Evolutionary conservation across 2,888 invertebrate species (phyloP).

Genomic region (Parascotia fuliginaria): DNA sequence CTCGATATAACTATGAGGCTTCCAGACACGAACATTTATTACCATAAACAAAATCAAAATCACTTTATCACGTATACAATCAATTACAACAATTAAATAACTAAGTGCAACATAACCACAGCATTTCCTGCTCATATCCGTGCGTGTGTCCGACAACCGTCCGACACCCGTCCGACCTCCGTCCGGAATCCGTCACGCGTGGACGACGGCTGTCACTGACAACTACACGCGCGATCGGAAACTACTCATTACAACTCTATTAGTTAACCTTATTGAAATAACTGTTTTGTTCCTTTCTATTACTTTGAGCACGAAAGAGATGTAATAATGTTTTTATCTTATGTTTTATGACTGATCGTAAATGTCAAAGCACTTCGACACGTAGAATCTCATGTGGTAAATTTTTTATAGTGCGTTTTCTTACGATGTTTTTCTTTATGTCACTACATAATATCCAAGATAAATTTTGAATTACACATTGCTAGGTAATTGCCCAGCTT

Average conservation of each 20-base stretch:
- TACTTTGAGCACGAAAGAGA: not conserved
- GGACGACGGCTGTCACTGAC: not conserved
- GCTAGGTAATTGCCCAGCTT: no score
- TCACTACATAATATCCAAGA: no score
- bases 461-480: no score
- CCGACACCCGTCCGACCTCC: not conserved
- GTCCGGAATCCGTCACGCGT: constrained; percentile 8
- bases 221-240: constrained; percentile 18
- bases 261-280: constrained; percentile 1
- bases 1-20: no score
- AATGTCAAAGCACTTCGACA: no score
- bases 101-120: not conserved
- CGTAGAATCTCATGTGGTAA: no score
- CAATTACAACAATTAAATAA: not conserved
- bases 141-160: not conserved
- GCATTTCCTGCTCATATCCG: constrained; percentile 1
- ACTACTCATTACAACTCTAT: constrained; percentile 21
- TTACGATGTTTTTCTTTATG: no score
- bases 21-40: no score
- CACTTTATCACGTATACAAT: not conserved
- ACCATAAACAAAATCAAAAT: no score
- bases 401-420: no score
- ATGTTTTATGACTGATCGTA: no score
- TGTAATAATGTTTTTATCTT: not conserved
- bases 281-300: no score